Conservation (phyloP, 2,797 vertebrate genomes). For the Enoplosus armatus region DNA sequence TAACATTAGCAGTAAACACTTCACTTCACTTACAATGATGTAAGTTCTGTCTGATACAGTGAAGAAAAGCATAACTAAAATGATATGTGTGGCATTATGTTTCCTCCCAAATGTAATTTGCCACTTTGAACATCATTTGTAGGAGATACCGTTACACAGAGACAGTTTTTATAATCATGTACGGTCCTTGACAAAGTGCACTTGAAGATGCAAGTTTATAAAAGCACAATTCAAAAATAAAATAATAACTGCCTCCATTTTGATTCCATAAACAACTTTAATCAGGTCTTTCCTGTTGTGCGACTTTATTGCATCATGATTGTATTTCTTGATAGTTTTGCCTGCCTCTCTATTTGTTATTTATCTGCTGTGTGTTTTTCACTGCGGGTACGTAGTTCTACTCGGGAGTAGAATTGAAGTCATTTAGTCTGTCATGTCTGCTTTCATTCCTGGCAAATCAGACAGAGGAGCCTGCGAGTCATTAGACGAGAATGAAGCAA, state of each 20-base stretch:
- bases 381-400: constrained; percentile 58
- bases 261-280: constrained; percentile 67
- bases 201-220: constrained; percentile 27
- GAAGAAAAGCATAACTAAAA: constrained; percentile 9
- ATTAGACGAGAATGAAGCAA: constrained; percentile 82
- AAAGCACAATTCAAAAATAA: constrained; percentile 52
- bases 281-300: constrained; percentile 66
- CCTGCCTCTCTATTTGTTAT: constrained; percentile 72
- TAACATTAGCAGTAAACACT: not conserved
- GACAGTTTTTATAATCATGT: constrained; percentile 15
- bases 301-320: constrained; percentile 77
- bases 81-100: constrained; percentile 2
- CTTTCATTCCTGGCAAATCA: constrained; percentile 83
- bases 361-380: constrained; percentile 64
- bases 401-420: constrained; percentile 76
- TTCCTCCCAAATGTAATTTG: constrained; percentile 28
- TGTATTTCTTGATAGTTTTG: constrained; percentile 75
- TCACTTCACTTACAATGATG: too few relatives aligned
- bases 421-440: constrained; percentile 82
- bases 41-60: constrained; percentile 1
- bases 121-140: constrained; percentile 24
- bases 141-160: not conserved
- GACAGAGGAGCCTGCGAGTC: constrained; percentile 78
- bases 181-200: constrained; percentile 29
- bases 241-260: constrained; percentile 58